phyloP scores from a whole-genome alignment of 37 sponge, comb jelly and placozoan species.

The Petrosia ficiformis region DNA sequence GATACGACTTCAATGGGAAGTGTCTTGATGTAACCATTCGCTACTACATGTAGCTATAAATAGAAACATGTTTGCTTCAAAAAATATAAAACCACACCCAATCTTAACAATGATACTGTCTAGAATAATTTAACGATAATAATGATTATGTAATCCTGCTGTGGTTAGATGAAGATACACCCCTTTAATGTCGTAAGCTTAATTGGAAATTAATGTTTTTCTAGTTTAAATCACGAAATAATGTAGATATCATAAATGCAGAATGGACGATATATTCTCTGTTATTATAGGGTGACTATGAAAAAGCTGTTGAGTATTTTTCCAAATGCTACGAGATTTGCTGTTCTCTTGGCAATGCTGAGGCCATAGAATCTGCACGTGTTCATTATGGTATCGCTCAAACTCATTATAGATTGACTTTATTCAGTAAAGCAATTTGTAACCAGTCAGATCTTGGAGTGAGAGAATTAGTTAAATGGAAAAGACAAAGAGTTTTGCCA shows the following conservation, averaged over 20 bases:
- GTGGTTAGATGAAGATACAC: too few species aligned
- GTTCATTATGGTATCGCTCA: slow-evolving; percentile 83
- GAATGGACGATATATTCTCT: too few species aligned
- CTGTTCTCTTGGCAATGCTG: slow-evolving; percentile 28
- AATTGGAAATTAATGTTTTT: background rate
- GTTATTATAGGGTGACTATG: slow-evolving; percentile 75
- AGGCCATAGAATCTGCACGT: slow-evolving; percentile 32
- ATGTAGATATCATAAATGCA: background rate
- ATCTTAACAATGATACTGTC: too few species aligned
- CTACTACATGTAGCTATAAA: background rate
- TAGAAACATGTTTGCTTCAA: too few species aligned
- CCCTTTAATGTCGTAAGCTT: too few species aligned
- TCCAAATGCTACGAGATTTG: slow-evolving; percentile 55
- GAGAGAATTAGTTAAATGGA: slow-evolving; percentile 44
- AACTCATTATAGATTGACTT: slow-evolving; percentile 50
- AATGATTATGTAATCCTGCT: too few species aligned
- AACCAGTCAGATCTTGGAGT: background rate
- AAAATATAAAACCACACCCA: too few species aligned
- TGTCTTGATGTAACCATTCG: too few species aligned
- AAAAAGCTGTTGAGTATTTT: slow-evolving; percentile 72
- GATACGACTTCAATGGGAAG: background rate
- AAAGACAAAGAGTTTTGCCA: slow-evolving; percentile 8
- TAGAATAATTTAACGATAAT: too few species aligned
- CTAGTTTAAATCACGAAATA: background rate
- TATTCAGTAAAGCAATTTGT: slow-evolving; percentile 15